A percentile compares a stretch with the other conserved stretches of the same genome.
phyloP scores from a whole-genome alignment of 2,113 vertebrate species.

The Circaetus gallicus region DNA sequence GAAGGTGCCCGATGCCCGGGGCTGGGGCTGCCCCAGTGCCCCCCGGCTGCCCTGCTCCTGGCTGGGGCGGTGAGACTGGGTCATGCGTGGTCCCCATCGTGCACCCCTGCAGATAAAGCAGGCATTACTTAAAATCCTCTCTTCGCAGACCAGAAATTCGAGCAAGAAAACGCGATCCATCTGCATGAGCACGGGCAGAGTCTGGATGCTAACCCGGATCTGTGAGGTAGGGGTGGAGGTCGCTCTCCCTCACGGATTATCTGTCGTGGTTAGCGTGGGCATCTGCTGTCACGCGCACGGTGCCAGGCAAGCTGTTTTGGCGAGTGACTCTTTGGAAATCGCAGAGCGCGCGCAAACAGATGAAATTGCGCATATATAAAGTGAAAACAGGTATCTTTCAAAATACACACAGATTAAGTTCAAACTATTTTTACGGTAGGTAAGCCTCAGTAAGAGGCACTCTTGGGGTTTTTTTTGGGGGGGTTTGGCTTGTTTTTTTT shows the following conservation, averaged over 20 bases:
- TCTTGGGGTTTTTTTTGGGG: accelerated
- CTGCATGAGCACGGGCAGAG: not conserved
- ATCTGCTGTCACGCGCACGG: accelerated
- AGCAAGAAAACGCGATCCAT: not conserved
- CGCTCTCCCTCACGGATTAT: not conserved
- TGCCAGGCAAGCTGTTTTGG: not conserved
- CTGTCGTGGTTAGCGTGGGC: not conserved
- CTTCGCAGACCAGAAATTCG: not conserved
- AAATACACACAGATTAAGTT: not conserved
- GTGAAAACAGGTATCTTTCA: not conserved
- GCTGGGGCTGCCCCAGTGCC: too few relatives aligned
- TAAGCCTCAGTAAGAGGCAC: not conserved
- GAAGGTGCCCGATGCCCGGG: not conserved
- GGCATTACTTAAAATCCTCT: not conserved
- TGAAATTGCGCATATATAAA: accelerated
- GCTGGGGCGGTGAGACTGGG: too few relatives aligned
- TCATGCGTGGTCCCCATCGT: accelerated
- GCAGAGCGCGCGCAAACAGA: not conserved
- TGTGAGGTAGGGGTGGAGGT: not conserved
- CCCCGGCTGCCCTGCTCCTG: not conserved
- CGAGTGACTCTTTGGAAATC: not conserved
- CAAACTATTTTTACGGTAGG: not conserved
- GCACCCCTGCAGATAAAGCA: not conserved
- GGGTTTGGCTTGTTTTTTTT: too few relatives aligned
- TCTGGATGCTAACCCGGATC: too few relatives aligned